These are phyloP conservation scores for Balanococcus diminutus DNA, from an alignment of 2,888 invertebrate genomes.

Conservation along the genomic window DNA sequence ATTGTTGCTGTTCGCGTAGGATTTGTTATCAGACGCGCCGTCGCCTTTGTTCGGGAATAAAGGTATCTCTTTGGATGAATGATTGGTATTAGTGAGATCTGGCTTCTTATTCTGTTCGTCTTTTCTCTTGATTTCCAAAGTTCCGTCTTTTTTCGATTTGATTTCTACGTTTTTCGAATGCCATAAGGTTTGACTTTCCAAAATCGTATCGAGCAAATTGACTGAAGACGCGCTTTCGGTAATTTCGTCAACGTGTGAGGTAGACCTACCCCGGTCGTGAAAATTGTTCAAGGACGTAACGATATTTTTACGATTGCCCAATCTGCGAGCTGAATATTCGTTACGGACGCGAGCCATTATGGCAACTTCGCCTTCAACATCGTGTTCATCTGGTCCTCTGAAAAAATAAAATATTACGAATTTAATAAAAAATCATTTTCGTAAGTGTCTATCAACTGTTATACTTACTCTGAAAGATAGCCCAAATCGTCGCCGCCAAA, in stretches of 20 bases:
- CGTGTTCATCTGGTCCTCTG: conserved; percentile 18
- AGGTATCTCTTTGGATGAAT: conserved; percentile 47
- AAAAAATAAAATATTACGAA: background rate
- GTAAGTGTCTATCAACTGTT: background rate
- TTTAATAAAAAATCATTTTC: background rate
- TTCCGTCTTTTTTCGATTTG: conserved; percentile 36
- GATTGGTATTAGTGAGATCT: conserved; percentile 45
- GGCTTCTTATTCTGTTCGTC: conserved; percentile 34
- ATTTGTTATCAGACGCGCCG: conserved; percentile 26
- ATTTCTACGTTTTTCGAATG: conserved; percentile 50
- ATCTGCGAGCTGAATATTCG: conserved; percentile 39
- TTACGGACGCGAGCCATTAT: conserved; percentile 49
- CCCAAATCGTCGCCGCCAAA: conserved; percentile 36
- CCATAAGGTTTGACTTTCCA: conserved; percentile 50
- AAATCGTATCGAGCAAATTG: conserved; percentile 35
- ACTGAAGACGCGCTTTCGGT: background rate
- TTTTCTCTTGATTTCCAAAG: conserved; percentile 38
- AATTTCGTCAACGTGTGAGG: background rate
- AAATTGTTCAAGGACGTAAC: conserved; percentile 17
- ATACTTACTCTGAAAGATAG: conserved; percentile 43
- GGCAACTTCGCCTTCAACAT: conserved; percentile 45
- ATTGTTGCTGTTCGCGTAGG: conserved; percentile 37
- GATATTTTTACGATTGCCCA: conserved; percentile 46
- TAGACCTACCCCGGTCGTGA: background rate
- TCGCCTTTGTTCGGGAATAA: conserved; percentile 43